Evolutionary conservation across 2,113 vertebrate genomes (phyloP).

Genomic region (Xiphophorus couchianus): DNA sequence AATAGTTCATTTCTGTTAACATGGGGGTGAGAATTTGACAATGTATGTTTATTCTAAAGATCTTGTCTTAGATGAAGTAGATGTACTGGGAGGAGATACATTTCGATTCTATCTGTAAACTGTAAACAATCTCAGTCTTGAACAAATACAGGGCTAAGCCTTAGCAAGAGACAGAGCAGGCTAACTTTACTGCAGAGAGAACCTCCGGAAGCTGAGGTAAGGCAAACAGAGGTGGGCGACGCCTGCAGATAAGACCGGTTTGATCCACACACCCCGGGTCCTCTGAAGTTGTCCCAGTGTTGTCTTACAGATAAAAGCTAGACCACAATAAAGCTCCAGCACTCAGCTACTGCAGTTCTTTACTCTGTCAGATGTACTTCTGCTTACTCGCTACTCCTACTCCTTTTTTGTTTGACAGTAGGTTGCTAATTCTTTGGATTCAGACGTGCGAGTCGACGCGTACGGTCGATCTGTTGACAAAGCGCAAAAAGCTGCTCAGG

Average conservation of each 20-base stretch:
- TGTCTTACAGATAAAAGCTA: slow-evolving; percentile 67
- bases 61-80: not conserved
- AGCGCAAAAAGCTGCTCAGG: slow-evolving; percentile 7
- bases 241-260: slow-evolving; percentile 48
- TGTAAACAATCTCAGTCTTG: slow-evolving; percentile 28
- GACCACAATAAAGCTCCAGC: slow-evolving; percentile 58
- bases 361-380: slow-evolving; percentile 58
- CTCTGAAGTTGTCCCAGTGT: slow-evolving; percentile 51
- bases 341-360: slow-evolving; percentile 47
- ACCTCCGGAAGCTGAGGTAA: slow-evolving; percentile 31
- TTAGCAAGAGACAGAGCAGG: slow-evolving; percentile 15
- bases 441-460: slow-evolving; percentile 40
- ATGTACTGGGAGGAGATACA: not conserved
- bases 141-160: slow-evolving; percentile 21
- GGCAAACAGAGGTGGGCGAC: slow-evolving; percentile 33
- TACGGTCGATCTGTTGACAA: slow-evolving; percentile 46
- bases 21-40: too few species aligned
- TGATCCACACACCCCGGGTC: slow-evolving; percentile 45
- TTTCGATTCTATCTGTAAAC: slow-evolving; percentile 20
- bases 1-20: too few species aligned
- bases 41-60: not conserved
- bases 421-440: slow-evolving; percentile 52
- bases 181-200: slow-evolving; percentile 19
- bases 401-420: slow-evolving; percentile 61
- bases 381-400: slow-evolving; percentile 44